These are phyloP conservation scores for Zaprionus gabonicus DNA, from an alignment of 1,140 invertebrate genomes.

Conservation along the genomic window DNA sequence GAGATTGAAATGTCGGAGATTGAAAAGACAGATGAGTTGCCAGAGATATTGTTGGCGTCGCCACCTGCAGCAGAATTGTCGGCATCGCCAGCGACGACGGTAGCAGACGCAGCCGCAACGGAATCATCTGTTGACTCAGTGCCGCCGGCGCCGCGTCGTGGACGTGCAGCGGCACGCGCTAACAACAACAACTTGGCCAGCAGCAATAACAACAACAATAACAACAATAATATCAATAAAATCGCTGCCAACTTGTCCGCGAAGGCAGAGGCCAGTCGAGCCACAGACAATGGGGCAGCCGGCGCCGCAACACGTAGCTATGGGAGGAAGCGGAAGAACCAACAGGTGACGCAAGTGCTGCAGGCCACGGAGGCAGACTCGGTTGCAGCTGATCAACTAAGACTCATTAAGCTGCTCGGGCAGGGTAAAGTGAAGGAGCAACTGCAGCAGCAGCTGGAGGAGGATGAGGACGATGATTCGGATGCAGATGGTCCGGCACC, in stretches of 20 bases:
- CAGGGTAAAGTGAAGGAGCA: slow-evolving; percentile 5
- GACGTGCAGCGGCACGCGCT: slow-evolving; percentile 61
- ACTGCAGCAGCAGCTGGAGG: slow-evolving; percentile 13
- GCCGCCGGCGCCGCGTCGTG: slow-evolving; percentile 45
- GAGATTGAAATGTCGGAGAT: slow-evolving; percentile 21
- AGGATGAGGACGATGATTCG: slow-evolving; percentile 39
- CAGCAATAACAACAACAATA: slow-evolving; percentile 67
- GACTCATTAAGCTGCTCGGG: slow-evolving; percentile 11
- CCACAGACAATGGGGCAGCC: slow-evolving; percentile 41
- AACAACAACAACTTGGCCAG: slow-evolving; percentile 62
- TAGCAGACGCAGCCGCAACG: background rate
- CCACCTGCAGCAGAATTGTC: background rate
- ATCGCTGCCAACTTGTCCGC: slow-evolving; percentile 75
- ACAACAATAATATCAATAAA: slow-evolving; percentile 80
- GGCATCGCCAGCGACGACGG: background rate
- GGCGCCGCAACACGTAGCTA: slow-evolving; percentile 65
- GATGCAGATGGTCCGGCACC: slow-evolving; percentile 48
- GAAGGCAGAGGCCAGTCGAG: slow-evolving; percentile 68
- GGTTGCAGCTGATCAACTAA: slow-evolving; percentile 10
- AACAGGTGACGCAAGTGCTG: slow-evolving; percentile 70
- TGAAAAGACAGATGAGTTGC: slow-evolving; percentile 46
- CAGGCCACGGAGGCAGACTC: slow-evolving; percentile 20
- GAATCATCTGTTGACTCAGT: no score
- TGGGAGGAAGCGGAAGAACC: slow-evolving; percentile 79
- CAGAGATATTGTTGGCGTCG: slow-evolving; percentile 12